Base-by-base conservation (phyloP, 2,113 vertebrate species). In the Clarias magur region DNA sequence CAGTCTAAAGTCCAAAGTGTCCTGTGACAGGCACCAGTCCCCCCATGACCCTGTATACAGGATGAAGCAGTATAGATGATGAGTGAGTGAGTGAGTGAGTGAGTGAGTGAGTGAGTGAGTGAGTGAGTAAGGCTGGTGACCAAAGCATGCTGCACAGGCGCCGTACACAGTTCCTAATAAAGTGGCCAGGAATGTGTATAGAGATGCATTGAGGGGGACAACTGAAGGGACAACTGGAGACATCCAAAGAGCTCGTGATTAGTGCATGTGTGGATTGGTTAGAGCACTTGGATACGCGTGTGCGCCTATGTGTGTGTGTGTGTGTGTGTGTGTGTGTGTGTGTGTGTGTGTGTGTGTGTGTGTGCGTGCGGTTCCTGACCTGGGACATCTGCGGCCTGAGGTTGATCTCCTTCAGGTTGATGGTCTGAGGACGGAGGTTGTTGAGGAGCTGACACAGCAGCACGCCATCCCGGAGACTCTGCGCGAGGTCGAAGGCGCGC, bases 331-430 rank as follows among this genome's bases (percentile, higher is more conserved):
- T 56, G 67, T 76, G 63, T 63, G 54, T 38, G 63, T n/a, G 67
- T 30, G 57, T n/a, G 38, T 75, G 19, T 48, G 38, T 54, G 75
- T 56, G 48, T 56, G 53, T 79, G 25, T 72, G 38, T 56, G 79
- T 48, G 68, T 78, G 78, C 75, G 63, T 59, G 30, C 27, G 53
- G 25, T 57, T 17, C 84, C 90, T 93, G 93, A 99, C 98, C 97
- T 99, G 98, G 93, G 97, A 99, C 97, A 99, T 98, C 91, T 99
- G 98, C 13, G 98, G 98, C 75, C 97, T 94, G 89, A 99, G 95
- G 94, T 99, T 99, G 95, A 99, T 99, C 91, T 97, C 97, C 94
- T 97, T 98, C 53, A 99, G 96, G 93, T 99, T 98, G 94, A 99
- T 96, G 93, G 96, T 94, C 90, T 95, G 97, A 75, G 96, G 91